Evolutionary conservation across 1,140 invertebrate genomes (phyloP).

Genomic region (Mizuhopecten yessoensis): DNA sequence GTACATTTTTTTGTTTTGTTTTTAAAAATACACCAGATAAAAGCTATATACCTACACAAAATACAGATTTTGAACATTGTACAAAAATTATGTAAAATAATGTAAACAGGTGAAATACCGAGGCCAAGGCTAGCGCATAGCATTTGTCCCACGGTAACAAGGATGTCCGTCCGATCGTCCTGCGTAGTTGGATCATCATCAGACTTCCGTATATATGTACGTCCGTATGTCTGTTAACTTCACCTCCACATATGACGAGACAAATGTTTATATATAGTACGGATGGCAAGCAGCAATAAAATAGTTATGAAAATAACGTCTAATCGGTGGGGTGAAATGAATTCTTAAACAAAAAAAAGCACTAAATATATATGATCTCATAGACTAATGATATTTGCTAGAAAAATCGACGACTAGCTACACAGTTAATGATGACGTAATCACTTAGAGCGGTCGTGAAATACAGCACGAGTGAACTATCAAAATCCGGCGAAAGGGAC

Average conservation of each 20-base stretch:
- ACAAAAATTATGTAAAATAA: conserved; percentile 16
- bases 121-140: not conserved
- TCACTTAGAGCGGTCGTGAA: not conserved
- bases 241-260: not conserved
- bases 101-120: not conserved
- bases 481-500: not conserved
- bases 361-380: conserved; percentile 11
- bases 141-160: not conserved
- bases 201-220: not conserved
- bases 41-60: conserved; percentile 33
- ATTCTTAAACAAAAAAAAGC: not conserved
- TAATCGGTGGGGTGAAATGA: not conserved
- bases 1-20: not conserved
- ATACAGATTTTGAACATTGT: not conserved
- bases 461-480: not conserved
- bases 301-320: conserved; percentile 7
- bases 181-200: conserved; percentile 30
- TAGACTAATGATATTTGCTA: not conserved
- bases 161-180: conserved; percentile 11
- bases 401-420: not conserved
- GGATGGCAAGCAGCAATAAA: conserved; percentile 25
- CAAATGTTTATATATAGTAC: not conserved
- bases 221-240: not conserved
- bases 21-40: conserved; percentile 21
- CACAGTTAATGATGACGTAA: not conserved